Evolutionary conservation across 2,113 vertebrate species (phyloP).

Genomic region (Azemiops feae): DNA sequence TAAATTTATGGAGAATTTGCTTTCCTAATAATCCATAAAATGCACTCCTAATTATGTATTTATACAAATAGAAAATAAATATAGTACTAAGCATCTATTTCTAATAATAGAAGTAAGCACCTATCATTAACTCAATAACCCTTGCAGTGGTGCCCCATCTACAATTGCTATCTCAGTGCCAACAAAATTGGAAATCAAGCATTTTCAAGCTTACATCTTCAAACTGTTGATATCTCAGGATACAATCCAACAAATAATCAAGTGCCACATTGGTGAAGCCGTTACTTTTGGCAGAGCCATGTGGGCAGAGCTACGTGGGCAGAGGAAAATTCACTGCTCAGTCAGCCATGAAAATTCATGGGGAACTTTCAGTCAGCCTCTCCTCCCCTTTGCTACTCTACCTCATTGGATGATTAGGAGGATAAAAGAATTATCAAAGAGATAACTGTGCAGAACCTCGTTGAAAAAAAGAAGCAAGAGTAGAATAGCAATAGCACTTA

Average conservation of each 20-base stretch:
- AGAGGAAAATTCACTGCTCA: not conserved
- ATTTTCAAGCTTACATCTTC: not conserved
- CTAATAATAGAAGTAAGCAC: not conserved
- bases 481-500: not conserved
- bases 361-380: not conserved
- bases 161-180: not conserved
- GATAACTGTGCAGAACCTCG: not conserved
- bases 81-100: not conserved
- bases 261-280: not conserved
- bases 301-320: not conserved
- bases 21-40: not conserved
- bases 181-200: not conserved
- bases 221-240: not conserved
- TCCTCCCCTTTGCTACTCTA: not conserved
- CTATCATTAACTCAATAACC: not conserved
- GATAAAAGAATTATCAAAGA: not conserved
- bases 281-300: no score
- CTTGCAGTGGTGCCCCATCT: not conserved
- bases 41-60: not conserved
- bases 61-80: not conserved
- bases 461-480: not conserved
- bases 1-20: not conserved
- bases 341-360: not conserved
- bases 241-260: not conserved
- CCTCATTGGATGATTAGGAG: not conserved